A percentile compares a stretch with the other conserved stretches of the same genome.
These are phyloP conservation scores for Micropoecilia bifurca DNA, from an alignment of 2,797 vertebrate species.

Conservation along the genomic window DNA sequence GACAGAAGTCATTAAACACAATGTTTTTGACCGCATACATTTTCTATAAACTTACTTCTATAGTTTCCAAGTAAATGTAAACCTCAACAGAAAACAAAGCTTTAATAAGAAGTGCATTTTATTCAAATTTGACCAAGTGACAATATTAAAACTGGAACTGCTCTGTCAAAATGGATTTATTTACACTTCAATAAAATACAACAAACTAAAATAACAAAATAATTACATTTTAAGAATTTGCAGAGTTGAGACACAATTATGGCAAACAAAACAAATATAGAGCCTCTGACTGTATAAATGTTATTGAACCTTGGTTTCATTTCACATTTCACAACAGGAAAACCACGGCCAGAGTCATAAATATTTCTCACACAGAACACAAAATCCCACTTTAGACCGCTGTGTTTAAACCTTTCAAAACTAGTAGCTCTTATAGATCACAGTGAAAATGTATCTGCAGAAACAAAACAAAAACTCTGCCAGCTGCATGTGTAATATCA, in stretches of 20 bases:
- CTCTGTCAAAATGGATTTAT: no score
- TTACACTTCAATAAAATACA: no score
- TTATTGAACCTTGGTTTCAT: background rate
- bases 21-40: no score
- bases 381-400: background rate
- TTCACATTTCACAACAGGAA: background rate
- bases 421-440: background rate
- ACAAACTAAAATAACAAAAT: background rate
- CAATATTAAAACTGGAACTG: no score
- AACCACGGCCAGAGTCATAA: background rate
- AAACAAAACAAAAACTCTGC: background rate
- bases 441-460: background rate
- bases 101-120: no score
- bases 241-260: background rate
- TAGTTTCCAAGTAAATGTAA: no score
- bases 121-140: no score
- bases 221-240: background rate
- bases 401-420: background rate
- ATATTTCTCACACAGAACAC: background rate
- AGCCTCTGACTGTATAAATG: background rate
- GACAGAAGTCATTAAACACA: no score
- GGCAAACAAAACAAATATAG: background rate
- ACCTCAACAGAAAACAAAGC: no score
- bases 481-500: background rate
- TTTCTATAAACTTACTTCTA: no score